Base-by-base conservation (phyloP, 2,888 invertebrate genomes). In the Lottia scabra region DNA sequence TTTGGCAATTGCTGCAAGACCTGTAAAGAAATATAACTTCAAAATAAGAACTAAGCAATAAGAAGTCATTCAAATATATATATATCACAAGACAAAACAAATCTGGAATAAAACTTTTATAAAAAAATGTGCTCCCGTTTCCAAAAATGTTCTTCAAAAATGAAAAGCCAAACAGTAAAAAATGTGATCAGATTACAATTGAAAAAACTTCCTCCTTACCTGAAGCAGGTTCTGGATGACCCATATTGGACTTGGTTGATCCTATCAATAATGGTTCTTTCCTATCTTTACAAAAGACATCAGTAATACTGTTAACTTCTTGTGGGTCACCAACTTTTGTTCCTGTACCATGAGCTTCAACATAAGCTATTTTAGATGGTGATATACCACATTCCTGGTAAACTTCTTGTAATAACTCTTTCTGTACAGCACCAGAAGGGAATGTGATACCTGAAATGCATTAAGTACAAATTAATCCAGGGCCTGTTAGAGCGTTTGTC, bases 281-380 rank as follows among this genome's bases (percentile, higher is more conserved):
- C 23, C 89, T 82, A n/a, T 80, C 85, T 66, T 86, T 86, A 75
- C 88, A 88, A 81, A 90, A 89, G 8, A 90, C 85, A 78, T 96
- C 95, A 0, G 95, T 94, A 80, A 99, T 96, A 0, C 97, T 95
- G 89, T 98, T 97, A 3, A 97, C 94, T 91, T 99, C 99, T 89
- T 98, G 96, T 0, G 98, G 98, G 91, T 99, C 99, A n/a, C 99
- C 89, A 15, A 86, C 89, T 78, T 98, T 98, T 13, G 99, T 99
- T 73, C 99, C 99, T 26, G 99, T 99, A 71, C 99, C 99, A 90
- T 99, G 99, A 68, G 98, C 97, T 91, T 99, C 99, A 1, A 99
- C 94, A 90, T 98, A 99, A 3, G 91, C 91, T 0, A 99, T 95
- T 71, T 95, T 94, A 67, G 91, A 89, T 5, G 99, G 98, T 82